Base-by-base conservation (phyloP, 1,140 invertebrate species). In the Diorhabda sublineata region DNA sequence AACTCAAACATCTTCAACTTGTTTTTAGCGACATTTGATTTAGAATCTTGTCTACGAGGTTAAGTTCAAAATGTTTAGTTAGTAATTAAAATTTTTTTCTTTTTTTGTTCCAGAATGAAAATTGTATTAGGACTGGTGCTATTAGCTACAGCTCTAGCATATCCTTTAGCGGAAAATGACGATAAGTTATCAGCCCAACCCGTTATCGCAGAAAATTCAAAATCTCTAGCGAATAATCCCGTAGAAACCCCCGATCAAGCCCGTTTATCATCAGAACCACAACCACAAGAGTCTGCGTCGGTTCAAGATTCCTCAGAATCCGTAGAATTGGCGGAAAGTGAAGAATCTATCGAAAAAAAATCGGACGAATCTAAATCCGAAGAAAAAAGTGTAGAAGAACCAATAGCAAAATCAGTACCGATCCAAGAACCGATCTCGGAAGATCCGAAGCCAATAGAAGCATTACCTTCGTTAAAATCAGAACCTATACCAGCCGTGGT, bases 21-120 rank as follows among this genome's bases (percentile, higher is more conserved):
- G 26, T 26, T 26, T 26, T 26, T 26, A 26, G 26, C 1, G 26
- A 26, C 26, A 26, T 26, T 26, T 26, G 26, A 26, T 26, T 26
- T 26, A 26, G 26, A 26, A 26, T 26, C 26, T 26, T 26, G 26
- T 26, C 26, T 26, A 26, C 26, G 1, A 26, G 26, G 26, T 26
- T 26, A 26, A 26, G 26, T 26, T 26, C 0, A 26, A 1, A 26
- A 26, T 26, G 26, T 26, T 26, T 26, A 1, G 26, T 26, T 26
- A 26, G 26, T 26, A 26, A 26, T 26, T 26, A 26, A 26, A 26
- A 1, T 26, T 26, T 26, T 26, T 68, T 9, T 3, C 52, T 63
- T 71, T 61, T 59, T 73, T 75, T 74, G 7, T 80, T 79, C 58
- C 76, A 81, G 80, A 76, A 83, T 83, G 82, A 83, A 82, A 74